phyloP scores from a whole-genome alignment of 2,113 vertebrate genomes.

The Dissostichus mawsoni region DNA sequence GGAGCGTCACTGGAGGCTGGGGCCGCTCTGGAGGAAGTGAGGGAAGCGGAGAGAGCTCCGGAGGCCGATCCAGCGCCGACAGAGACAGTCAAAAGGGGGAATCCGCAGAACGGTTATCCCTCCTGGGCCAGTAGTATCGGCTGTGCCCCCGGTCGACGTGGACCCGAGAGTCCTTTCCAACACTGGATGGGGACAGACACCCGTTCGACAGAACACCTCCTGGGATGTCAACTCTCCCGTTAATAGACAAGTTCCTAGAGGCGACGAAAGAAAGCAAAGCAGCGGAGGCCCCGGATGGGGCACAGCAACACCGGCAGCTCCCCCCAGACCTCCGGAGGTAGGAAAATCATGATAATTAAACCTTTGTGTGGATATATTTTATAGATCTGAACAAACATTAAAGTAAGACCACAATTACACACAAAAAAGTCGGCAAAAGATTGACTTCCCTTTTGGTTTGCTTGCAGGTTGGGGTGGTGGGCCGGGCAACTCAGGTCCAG shows the following conservation, averaged over 20 bases:
- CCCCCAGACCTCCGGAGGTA: conserved; percentile 89
- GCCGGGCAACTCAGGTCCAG: conserved; percentile 84
- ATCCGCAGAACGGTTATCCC: conserved; percentile 86
- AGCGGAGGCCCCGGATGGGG: conserved; percentile 92
- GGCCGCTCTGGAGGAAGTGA: conserved; percentile 86
- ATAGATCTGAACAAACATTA: too few relatives aligned
- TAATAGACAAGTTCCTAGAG: conserved; percentile 67
- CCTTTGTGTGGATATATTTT: background rate
- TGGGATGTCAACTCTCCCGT: conserved; percentile 90
- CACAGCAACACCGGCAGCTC: conserved; percentile 79
- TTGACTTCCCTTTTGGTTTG: background rate
- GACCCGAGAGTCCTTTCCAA: conserved; percentile 98
- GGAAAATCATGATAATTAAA: background rate
- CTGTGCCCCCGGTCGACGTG: conserved; percentile 87
- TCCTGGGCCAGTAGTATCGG: conserved; percentile 82
- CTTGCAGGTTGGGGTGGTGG: conserved; percentile 86
- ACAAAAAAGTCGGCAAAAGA: background rate
- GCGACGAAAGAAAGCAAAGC: conserved; percentile 88
- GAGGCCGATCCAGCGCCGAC: conserved; percentile 86
- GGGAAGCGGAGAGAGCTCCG: conserved; percentile 89
- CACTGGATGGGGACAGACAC: conserved; percentile 98
- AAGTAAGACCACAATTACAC: background rate
- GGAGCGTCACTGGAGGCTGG: conserved; percentile 66
- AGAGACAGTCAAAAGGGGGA: conserved; percentile 80
- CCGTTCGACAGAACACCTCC: conserved; percentile 95